Evolutionary conservation across 2,888 invertebrate genomes (phyloP).

Genomic region (Drosophila lacicola): DNA sequence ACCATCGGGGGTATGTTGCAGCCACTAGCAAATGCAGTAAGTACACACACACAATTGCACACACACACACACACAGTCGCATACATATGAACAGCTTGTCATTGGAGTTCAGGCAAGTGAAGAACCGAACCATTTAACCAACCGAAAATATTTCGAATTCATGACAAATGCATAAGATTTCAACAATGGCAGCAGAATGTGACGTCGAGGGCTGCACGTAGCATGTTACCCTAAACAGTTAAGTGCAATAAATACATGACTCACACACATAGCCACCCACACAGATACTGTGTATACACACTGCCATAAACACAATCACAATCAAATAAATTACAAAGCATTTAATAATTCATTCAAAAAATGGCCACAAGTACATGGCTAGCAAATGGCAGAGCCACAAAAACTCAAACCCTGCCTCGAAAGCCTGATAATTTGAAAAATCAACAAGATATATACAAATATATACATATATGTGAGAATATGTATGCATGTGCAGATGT

Average conservation of each 20-base stretch:
- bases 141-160: conserved; percentile 78
- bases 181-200: conserved; percentile 53
- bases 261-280: conserved; percentile 29
- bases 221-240: conserved; percentile 71
- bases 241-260: conserved; percentile 76
- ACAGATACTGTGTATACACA: conserved; percentile 3
- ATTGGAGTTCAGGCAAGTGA: conserved; percentile 40
- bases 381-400: conserved; percentile 40
- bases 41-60: conserved; percentile 1
- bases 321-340: conserved; percentile 81
- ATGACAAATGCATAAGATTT: conserved; percentile 81
- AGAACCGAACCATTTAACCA: conserved; percentile 52
- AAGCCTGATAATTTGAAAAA: conserved; percentile 79
- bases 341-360: conserved; percentile 80
- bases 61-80: conserved; percentile 6
- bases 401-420: conserved; percentile 27
- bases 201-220: conserved; percentile 19
- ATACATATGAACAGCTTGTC: conserved; percentile 31
- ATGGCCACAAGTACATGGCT: conserved; percentile 68
- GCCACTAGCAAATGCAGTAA: conserved; percentile 51
- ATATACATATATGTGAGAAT: neutral
- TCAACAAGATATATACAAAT: conserved; percentile 66
- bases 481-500: conserved; percentile 6
- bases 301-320: conserved; percentile 71
- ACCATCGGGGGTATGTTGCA: conserved; percentile 10